Conservation (phyloP, 2,113 vertebrate species). For the Promerops cafer region DNA sequence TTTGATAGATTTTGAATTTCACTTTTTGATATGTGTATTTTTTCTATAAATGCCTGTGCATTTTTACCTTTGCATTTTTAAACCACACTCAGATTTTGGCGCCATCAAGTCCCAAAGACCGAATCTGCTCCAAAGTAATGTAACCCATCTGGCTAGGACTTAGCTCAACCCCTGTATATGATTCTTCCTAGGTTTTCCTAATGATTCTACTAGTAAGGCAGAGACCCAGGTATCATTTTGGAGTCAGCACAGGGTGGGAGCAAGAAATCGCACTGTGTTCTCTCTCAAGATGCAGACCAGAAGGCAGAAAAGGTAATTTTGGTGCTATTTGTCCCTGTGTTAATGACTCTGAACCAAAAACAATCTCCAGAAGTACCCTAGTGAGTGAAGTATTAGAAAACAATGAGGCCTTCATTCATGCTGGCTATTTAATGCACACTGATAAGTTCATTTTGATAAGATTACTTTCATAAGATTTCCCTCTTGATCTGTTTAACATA, state of each 20-base stretch:
- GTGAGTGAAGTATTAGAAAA: background rate
- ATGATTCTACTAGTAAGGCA: background rate
- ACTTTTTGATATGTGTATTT: background rate
- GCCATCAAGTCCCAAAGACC: background rate
- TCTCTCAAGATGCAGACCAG: background rate
- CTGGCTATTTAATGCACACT: background rate
- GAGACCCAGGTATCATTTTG: background rate
- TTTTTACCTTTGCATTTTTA: background rate
- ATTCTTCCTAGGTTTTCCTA: background rate
- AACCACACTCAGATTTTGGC: background rate
- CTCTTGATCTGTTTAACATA: background rate
- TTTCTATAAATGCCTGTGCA: background rate
- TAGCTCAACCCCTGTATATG: background rate
- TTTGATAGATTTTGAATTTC: background rate
- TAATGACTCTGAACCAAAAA: background rate
- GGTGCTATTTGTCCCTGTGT: background rate
- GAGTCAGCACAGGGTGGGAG: background rate
- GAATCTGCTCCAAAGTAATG: background rate
- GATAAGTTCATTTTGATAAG: background rate
- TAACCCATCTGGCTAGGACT: background rate
- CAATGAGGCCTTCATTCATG: background rate
- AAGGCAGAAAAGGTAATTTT: background rate
- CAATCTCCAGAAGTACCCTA: background rate
- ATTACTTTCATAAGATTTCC: background rate
- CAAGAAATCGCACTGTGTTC: background rate